phyloP scores from a whole-genome alignment of 1,140 invertebrate genomes.

The Aphelinus atriplicis region DNA sequence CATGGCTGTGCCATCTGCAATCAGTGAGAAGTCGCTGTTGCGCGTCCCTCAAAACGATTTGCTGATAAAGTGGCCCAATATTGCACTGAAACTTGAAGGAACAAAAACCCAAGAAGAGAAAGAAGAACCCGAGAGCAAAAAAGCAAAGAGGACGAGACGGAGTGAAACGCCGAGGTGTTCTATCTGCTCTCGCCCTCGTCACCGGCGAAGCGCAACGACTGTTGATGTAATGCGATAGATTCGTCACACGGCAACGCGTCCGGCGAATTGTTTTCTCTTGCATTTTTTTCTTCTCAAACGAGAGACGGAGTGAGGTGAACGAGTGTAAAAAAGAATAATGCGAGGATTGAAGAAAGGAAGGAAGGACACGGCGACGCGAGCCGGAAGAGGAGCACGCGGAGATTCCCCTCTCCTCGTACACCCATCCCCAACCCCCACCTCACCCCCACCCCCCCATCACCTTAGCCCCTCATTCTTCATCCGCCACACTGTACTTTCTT shows the following conservation, averaged over 20 bases:
- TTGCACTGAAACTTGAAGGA: slow-evolving; percentile 2
- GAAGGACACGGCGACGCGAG: slow-evolving; percentile 6
- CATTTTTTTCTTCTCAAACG: slow-evolving; percentile 19
- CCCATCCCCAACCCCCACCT: neutral
- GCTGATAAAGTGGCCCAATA: slow-evolving; percentile 42
- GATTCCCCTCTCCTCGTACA: slow-evolving; percentile 7
- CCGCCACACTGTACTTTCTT: neutral
- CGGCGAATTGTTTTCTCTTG: slow-evolving; percentile 27
- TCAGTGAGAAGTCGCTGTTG: slow-evolving; percentile 64
- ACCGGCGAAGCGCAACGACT: slow-evolving; percentile 25
- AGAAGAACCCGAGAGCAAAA: neutral
- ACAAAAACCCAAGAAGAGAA: slow-evolving; percentile 5
- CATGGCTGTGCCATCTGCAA: slow-evolving; percentile 67
- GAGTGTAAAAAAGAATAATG: slow-evolving; percentile 17
- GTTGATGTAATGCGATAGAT: slow-evolving; percentile 29
- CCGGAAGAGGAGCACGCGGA: slow-evolving; percentile 17
- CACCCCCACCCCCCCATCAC: neutral
- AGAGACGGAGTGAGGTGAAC: slow-evolving; percentile 17
- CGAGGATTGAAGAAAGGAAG: neutral
- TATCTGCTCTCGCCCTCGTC: neutral
- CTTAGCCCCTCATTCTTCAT: slow-evolving; percentile 7
- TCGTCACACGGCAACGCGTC: slow-evolving; percentile 6
- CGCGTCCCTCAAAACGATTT: slow-evolving; percentile 62
- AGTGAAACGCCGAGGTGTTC: slow-evolving; percentile 4
- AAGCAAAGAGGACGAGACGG: neutral